Base-by-base conservation (phyloP, 2,113 vertebrate species). In the Toxotes chatareus region DNA sequence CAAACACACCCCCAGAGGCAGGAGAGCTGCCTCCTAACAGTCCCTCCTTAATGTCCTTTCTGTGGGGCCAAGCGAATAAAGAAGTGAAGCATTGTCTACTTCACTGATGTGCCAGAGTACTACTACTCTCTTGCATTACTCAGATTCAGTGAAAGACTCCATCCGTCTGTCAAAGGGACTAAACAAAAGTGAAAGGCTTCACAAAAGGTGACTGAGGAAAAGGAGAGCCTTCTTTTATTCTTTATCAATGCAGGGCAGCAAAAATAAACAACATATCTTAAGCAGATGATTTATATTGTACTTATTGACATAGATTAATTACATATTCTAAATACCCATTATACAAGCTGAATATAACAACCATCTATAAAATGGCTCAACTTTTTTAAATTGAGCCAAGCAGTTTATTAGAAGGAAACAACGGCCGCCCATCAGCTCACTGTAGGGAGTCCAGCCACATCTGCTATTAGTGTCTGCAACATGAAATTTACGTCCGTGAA, bases 391-490 rank as follows among this genome's bases (percentile, higher is more conserved):
- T 11, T 73, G 44, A 73, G 27, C 63, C 68, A 82, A 59, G 59
- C 59, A 44, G 8, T 47, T 60, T 74, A 80, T 85, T 89, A 76
- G 75, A 68, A 38, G 59, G 76, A 80, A 87, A 80, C 69, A 84
- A 75, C 68, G 76, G 71, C 70, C 8, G 23, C 31, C 80, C 65
- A 63, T 85, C 70, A 78, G 51, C 77, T 87, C 70, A 13, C 69
- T 79, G 66, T 16, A 71, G 76, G 76, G 56, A 74, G 64, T 85
- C 56, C 51, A 73, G 71, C 63, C 44, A 31, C 56, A 56, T 72
- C 84, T 34, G 73, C 79, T 68, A 83, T 86, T 86, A 84, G 75
- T 77, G 81, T 88, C 79, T 73, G 51, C 69, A 40, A 40, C 46
- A 14, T 83, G 66, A 83, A 78, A 78, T 83, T 83, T 79, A 83